These are phyloP conservation scores for Scatophagus argus DNA, from an alignment of 2,113 vertebrate species.

Conservation along the genomic window DNA sequence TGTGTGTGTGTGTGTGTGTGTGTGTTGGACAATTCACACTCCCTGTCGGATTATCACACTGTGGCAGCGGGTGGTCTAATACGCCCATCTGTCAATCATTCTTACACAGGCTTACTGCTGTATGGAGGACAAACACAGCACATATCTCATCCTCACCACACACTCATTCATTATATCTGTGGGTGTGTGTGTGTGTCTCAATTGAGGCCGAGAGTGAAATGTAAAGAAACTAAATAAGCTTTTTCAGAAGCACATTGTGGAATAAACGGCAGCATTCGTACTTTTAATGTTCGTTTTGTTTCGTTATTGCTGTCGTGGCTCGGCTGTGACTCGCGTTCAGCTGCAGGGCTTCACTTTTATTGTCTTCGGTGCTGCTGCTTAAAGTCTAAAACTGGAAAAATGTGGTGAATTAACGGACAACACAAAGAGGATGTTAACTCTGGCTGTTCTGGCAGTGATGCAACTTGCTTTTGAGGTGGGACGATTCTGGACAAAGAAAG, in stretches of 20 bases:
- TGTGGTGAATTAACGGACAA: background rate
- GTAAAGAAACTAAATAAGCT: background rate
- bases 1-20: conserved; percentile 29
- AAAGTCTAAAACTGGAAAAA: background rate
- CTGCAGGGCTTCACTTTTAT: background rate
- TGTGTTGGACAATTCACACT: conserved; percentile 4
- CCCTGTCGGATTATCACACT: conserved; percentile 66
- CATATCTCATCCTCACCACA: conserved; percentile 34
- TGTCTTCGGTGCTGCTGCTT: background rate
- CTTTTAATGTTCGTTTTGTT: conserved; percentile 9
- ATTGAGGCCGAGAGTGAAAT: conserved; percentile 10
- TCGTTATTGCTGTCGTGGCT: background rate
- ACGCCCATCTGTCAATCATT: conserved; percentile 72
- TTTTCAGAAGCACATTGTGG: background rate
- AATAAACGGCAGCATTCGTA: background rate
- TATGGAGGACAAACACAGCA: conserved; percentile 45
- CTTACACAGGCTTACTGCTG: conserved; percentile 67
- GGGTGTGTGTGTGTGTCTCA: conserved; percentile 9
- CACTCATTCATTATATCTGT: background rate
- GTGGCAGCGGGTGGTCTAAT: conserved; percentile 55
- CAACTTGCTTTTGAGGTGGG: too few species aligned
- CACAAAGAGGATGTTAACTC: background rate
- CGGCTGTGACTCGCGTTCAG: background rate
- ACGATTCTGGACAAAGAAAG: too few species aligned
- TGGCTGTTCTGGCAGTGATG: too few species aligned